Evolutionary conservation across 2,113 vertebrate species (phyloP).

Genomic region (Channa maculata): DNA sequence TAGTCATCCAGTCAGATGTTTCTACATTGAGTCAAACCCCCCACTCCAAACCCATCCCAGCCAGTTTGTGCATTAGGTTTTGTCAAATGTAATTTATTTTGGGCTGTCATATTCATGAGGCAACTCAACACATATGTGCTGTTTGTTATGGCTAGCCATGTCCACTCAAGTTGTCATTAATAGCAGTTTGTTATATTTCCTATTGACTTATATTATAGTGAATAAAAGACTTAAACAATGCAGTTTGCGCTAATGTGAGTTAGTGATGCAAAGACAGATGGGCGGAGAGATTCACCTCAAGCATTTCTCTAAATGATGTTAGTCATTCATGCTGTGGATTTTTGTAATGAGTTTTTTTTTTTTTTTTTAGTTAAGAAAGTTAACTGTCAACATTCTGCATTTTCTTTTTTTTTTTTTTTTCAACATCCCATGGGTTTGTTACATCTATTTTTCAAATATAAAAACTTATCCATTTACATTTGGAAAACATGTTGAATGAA

Average conservation of each 20-base stretch:
- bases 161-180: conserved; percentile 77
- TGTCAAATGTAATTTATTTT: conserved; percentile 82
- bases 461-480: conserved; percentile 79
- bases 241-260: conserved; percentile 76
- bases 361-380: conserved; percentile 43
- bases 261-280: conserved; percentile 63
- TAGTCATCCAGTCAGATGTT: conserved; percentile 65
- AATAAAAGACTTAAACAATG: conserved; percentile 81
- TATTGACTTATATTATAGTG: conserved; percentile 80
- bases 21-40: conserved; percentile 48
- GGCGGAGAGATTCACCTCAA: conserved; percentile 64
- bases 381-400: conserved; percentile 72
- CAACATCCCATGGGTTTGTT: conserved; percentile 79
- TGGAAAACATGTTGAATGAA: conserved; percentile 76
- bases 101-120: conserved; percentile 63
- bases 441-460: conserved; percentile 80
- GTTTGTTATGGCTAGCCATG: conserved; percentile 78
- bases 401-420: conserved; percentile 71
- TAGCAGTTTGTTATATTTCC: conserved; percentile 82
- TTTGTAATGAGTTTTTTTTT: conserved; percentile 10
- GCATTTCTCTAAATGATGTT: conserved; percentile 53
- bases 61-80: conserved; percentile 69
- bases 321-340: conserved; percentile 50
- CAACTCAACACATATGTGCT: conserved; percentile 73
- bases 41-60: conserved; percentile 27